Evolutionary conservation across 2,113 vertebrate genomes (phyloP), one percentile per base, ranked within the genome.

Genomic region (Seriola dumerili): DNA sequence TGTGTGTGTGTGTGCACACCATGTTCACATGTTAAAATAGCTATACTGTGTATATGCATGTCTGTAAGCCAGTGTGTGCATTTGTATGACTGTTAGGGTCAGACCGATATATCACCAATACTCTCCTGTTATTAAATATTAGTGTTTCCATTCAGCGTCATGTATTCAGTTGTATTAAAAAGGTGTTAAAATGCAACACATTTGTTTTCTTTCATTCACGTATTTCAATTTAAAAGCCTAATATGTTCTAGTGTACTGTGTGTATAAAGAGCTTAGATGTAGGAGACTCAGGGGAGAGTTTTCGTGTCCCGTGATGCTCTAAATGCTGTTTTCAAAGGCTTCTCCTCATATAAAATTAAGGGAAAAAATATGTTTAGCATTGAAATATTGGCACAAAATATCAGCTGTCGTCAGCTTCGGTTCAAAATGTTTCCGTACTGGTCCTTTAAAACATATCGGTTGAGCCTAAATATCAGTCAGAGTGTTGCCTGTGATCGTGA

Each of bases 351-450:
- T 42, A 90, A 85, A 85, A 85, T 63, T 17, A 71, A 69, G 80
- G 70, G 65, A 57, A 48, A 75, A 80, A 81, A 78, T 68, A 72
- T 65, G 8, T 54, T 73, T 71, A 72, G 66, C 62, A 52, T 71
- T 32, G 72, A 82, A 85, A 80, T 58, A 57, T 63, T 69, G 78
- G 80, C 86, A 79, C 86, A 85, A 83, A 87, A 81, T 46, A 76
- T 73, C 65, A 62, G 73, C 68, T 48, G 42, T 86, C 73, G 65
- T 58, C 66, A 80, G 80, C 78, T 84, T 69, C 10, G 64, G 69
- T 77, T 70, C 34, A 70, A 79, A 58, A 55, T 23, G 59, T 10
- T 48, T 57, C 21, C 0, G 54, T 40, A 63, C 40, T 52, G 68
- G 64, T 25, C 63, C 40, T 74, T 69, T 44, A n/a, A 66, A 85